Base-by-base conservation (phyloP, 2,113 vertebrate genomes). In the Solea solea region DNA sequence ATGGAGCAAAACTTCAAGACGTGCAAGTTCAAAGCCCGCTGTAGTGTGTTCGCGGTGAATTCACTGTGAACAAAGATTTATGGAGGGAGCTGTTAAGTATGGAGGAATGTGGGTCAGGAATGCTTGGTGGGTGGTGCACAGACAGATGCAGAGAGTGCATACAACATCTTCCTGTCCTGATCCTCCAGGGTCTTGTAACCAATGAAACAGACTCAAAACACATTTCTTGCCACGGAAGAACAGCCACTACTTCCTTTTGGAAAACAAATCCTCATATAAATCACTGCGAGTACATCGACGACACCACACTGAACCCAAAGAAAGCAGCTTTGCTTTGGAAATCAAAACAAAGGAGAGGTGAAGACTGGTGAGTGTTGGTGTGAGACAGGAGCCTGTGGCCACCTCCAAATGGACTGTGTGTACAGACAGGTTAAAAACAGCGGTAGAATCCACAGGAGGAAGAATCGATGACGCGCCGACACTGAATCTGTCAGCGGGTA, bases 91-190 rank as follows among this genome's bases (percentile, higher is more conserved):
- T 66, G 71, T 40, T 72, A 80, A 61, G 64, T 67, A 39, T 34
- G 60, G 64, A 79, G 63, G 65, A 84, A 90, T 89, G 81, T 89
- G 82, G 86, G 85, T 89, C 84, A 88, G 81, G 70, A 76, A 69
- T 70, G 65, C 76, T 78, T 71, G 64, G 79, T 82, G 70, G 80
- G 81, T 78, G 80, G 80, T 77, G 70, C 51, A 48, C 40, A 76
- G 57, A 76, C 44, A 78, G 56, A 72, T 21, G 21, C 52, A 44
- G 13, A 63, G 7, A 54, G 76, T 9, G 58, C 75, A 74, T 39
- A 63, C 16, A 66, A 72, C 25, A 44, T 42, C 46, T 56, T 75
- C 67, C 65, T 77, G 72, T 74, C 56, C 61, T 55, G 25, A 60
- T 79, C 78, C 80, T 76, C 59, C 0, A 1, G 74, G 69, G 65